Base-by-base conservation (phyloP, 2,888 invertebrate species). In the Papilio gigon region DNA sequence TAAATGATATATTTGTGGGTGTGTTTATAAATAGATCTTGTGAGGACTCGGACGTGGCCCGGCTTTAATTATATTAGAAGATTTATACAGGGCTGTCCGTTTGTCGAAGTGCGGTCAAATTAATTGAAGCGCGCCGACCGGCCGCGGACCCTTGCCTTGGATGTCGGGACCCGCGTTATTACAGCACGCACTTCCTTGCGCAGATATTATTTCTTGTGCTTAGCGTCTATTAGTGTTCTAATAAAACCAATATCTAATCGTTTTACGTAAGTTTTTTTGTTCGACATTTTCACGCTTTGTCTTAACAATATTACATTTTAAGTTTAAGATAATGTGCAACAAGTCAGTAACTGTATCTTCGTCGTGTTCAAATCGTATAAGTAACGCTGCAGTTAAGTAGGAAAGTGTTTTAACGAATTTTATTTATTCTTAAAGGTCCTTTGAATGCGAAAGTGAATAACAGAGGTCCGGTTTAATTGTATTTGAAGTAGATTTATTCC, bases 401-500 rank as follows among this genome's bases (percentile, higher is more conserved):
- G 11, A 22, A 44, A 44, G 20, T 50, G n/a, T 50, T 50, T 50
- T 14, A 50, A 50, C 14, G 30, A n/a, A 17, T 30, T 53, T 17
- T n/a, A n/a, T 53, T 30, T 17, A 8, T 53, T 53, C 53, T 53
- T 53, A 30, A 6, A 30, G n/a, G 30, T 14, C 53, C 53, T 30
- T 33, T 33, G 27, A 8, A 20, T 17, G 37, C 17, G 37, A 40
- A 42, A n/a, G 47, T 44, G 35, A 50, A 50, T 20, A 47, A 37
- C 47, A 44, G 6, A 56, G 58, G 33, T 30, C 44, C 40, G 47
- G 27, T 68, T 60, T 85, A 87, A 88, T 87, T 85, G 86, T 85
- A 85, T 85, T 86, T 82, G 82, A 80, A 82, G 82, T 84, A 85
- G 85, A 88, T 88, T 87, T 87, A 88, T 87, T 80, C 79, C 77